phyloP scores from a whole-genome alignment of 2,113 vertebrate species.

The Formicarius rufipectus region DNA sequence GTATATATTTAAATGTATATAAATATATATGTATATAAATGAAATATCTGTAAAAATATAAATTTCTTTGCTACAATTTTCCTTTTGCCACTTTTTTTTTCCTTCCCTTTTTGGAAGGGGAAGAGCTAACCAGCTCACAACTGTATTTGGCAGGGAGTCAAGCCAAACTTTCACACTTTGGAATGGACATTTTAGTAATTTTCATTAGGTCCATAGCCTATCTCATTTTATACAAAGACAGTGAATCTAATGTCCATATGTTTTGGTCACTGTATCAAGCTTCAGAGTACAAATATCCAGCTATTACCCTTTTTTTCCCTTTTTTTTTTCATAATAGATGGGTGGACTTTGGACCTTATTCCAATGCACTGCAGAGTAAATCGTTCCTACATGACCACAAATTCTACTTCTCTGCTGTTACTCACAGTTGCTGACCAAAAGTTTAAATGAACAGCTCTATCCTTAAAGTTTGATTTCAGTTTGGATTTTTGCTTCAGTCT shows the following conservation, averaged over 20 bases:
- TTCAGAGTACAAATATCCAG: not conserved
- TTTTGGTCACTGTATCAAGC: not conserved
- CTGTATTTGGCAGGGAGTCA: too few species aligned
- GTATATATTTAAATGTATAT: too few species aligned
- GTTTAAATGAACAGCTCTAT: not conserved
- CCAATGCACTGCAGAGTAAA: not conserved
- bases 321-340: not conserved
- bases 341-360: not conserved
- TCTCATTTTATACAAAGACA: not conserved
- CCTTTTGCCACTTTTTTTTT: too few species aligned
- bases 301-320: not conserved
- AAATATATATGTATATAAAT: too few species aligned
- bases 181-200: not conserved
- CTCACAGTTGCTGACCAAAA: not conserved
- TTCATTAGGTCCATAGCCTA: not conserved
- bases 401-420: constrained; percentile 12
- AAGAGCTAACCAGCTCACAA: too few species aligned
- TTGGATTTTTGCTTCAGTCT: not conserved
- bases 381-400: not conserved
- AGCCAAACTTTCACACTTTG: too few species aligned
- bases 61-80: too few species aligned
- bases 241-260: not conserved
- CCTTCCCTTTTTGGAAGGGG: too few species aligned
- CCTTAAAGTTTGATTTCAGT: not conserved
- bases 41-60: too few species aligned